phyloP scores from a whole-genome alignment of 2,888 invertebrate species.

The Oegoconia quadripuncta region DNA sequence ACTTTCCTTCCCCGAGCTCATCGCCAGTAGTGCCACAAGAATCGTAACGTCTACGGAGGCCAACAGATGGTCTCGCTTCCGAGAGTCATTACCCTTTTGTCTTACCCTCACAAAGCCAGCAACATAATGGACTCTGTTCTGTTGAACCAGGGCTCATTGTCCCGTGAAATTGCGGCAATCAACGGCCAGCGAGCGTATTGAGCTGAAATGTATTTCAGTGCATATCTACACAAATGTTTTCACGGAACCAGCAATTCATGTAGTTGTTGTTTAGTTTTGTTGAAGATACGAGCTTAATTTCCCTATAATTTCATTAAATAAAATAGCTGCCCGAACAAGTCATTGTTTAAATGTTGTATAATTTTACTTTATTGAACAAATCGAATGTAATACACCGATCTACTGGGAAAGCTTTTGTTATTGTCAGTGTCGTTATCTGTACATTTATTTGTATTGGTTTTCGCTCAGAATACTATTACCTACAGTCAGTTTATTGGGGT shows the following conservation, averaged over 20 bases:
- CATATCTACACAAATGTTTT: slow-evolving; percentile 42
- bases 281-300: too few relatives aligned
- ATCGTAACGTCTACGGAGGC: slow-evolving; percentile 62
- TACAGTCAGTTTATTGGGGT: too few relatives aligned
- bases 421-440: too few relatives aligned
- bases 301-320: too few relatives aligned
- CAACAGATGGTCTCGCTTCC: slow-evolving; percentile 65
- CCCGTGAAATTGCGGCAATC: slow-evolving; percentile 31
- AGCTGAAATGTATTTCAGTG: slow-evolving; percentile 58
- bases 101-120: slow-evolving; percentile 37
- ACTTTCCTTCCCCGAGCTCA: slow-evolving; percentile 31
- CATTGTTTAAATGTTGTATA: too few relatives aligned
- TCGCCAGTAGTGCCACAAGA: slow-evolving; percentile 42
- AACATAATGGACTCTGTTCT: slow-evolving; percentile 30
- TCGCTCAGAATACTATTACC: too few relatives aligned
- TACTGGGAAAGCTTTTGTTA: too few relatives aligned
- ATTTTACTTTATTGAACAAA: too few relatives aligned
- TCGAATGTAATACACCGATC: too few relatives aligned
- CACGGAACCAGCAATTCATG: not conserved
- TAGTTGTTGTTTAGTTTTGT: too few relatives aligned
- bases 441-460: too few relatives aligned
- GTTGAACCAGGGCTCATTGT: slow-evolving; percentile 27
- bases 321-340: too few relatives aligned
- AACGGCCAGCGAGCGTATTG: slow-evolving; percentile 47
- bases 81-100: slow-evolving; percentile 64